Conservation (phyloP, 2,888 invertebrate species). For the Aphodius sticticus region DNA sequence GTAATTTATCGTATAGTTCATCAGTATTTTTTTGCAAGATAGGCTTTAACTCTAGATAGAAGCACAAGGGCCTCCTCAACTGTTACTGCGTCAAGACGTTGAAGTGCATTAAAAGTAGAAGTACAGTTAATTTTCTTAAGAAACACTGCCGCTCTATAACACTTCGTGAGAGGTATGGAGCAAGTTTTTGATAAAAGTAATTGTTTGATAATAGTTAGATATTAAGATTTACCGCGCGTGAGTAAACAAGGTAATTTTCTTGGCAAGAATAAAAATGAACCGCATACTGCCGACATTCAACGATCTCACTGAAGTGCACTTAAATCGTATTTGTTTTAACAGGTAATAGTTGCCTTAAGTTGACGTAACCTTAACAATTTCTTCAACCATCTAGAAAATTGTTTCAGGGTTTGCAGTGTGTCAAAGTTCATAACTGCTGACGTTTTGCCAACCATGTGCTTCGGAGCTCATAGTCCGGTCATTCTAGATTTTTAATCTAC, state of each 20-base stretch:
- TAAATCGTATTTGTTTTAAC: background rate
- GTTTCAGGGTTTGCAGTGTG: too few relatives aligned
- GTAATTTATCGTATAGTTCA: background rate
- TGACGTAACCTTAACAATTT: too few relatives aligned
- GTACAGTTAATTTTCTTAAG: too few relatives aligned
- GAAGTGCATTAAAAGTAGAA: background rate
- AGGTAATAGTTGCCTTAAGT: too few relatives aligned
- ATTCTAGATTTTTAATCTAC: too few relatives aligned
- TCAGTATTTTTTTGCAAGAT: background rate
- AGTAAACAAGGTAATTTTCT: background rate
- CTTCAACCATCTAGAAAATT: too few relatives aligned
- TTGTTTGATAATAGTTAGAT: slow-evolving; percentile 57
- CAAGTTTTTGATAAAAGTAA: slow-evolving; percentile 57
- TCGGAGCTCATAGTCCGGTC: too few relatives aligned
- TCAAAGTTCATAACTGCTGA: too few relatives aligned
- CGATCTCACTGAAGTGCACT: background rate
- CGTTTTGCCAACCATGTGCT: too few relatives aligned
- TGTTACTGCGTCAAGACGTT: background rate
- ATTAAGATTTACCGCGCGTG: background rate
- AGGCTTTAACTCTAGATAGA: background rate
- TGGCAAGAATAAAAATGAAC: background rate
- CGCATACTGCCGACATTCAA: background rate
- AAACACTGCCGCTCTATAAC: background rate
- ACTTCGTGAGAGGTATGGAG: background rate
- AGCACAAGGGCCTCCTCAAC: background rate